Evolutionary conservation across 2,113 vertebrate genomes (phyloP).

Genomic region (Scatophagus argus): DNA sequence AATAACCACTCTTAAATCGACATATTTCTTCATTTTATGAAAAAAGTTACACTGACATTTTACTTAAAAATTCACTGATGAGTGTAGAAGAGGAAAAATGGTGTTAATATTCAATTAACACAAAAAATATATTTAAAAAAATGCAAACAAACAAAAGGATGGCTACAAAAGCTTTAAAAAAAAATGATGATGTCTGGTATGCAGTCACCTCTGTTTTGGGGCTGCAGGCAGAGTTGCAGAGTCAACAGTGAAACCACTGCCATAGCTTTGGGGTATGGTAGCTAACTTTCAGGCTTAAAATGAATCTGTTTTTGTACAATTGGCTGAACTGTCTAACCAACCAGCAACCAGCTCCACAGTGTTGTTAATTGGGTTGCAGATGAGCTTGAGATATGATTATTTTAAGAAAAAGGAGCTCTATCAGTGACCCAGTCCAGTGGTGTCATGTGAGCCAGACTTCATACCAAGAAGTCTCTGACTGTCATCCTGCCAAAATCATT

Average conservation of each 20-base stretch:
- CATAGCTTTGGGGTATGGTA: neutral
- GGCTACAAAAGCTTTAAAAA: neutral
- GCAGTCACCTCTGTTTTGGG: neutral
- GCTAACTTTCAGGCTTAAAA: neutral
- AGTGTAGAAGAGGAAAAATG: neutral
- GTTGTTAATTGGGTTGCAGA: neutral
- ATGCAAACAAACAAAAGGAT: neutral
- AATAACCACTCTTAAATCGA: neutral
- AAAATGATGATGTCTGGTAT: neutral
- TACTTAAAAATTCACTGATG: neutral
- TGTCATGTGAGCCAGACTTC: neutral
- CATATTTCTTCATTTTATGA: neutral
- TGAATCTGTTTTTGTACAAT: neutral
- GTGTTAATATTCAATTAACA: neutral
- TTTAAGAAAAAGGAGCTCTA: neutral
- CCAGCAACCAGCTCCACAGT: constrained; percentile 19
- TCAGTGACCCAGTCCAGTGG: neutral
- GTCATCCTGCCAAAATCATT: neutral
- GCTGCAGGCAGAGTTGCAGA: neutral
- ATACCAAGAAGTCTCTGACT: neutral
- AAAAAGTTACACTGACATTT: neutral
- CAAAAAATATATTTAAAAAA: neutral
- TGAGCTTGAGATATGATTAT: constrained; percentile 11
- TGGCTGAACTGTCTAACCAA: neutral
- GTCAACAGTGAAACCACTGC: neutral